Base-by-base conservation (phyloP, 35 echinoderm and acorn worm genomes). In the Acanthaster planci region DNA sequence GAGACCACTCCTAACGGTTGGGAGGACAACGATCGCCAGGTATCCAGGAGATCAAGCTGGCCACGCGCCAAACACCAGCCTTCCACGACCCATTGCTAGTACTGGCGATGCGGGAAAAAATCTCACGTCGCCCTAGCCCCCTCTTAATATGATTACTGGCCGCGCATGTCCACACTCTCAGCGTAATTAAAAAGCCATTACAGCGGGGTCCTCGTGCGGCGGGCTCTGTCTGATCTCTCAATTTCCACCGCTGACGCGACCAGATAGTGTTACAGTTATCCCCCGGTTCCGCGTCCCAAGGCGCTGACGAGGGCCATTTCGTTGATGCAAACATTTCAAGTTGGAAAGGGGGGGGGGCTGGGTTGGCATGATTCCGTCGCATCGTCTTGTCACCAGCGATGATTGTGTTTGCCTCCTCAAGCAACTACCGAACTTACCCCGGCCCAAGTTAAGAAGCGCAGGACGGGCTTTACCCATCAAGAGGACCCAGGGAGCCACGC, bases 141-240 rank as follows among this genome's bases (percentile, higher is more conserved):
- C 15, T 57, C 51, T 83, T 83, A 83, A 83, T 83, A 29, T 83
- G 56, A 83, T 83, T 83, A 83, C 81, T 83, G 10, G 37, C 30
- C 81, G 56, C 81, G 34, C 19, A 83, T 72, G 44, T 83, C 81
- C 44, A 83, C 81, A 83, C 81, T 83, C 38, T 83, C 81, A 58
- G 19, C 81, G 81, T 83, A 83, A 83, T 83, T 83, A 83, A 83
- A 83, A 83, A 83, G 81, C 52, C 81, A 83, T 83, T 83, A 83
- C 81, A 60, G 36, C 81, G 53, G 42, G 42, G 81, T 51, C 52
- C 32, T 47, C 53, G 81, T 27, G 53, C 53, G 81, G 54, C 81
- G 29, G 37, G 53, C 52, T 57, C 59, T 83, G 51, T 47, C 42
- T 83, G 81, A 83, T 83, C 81, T 83, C 52, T 83, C 81, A 57